Percentiles rank a stretch among this genome's conserved stretches.
Evolutionary conservation across 2,888 invertebrate species (phyloP).

Genomic region (Scrobipalpa atriplicella): DNA sequence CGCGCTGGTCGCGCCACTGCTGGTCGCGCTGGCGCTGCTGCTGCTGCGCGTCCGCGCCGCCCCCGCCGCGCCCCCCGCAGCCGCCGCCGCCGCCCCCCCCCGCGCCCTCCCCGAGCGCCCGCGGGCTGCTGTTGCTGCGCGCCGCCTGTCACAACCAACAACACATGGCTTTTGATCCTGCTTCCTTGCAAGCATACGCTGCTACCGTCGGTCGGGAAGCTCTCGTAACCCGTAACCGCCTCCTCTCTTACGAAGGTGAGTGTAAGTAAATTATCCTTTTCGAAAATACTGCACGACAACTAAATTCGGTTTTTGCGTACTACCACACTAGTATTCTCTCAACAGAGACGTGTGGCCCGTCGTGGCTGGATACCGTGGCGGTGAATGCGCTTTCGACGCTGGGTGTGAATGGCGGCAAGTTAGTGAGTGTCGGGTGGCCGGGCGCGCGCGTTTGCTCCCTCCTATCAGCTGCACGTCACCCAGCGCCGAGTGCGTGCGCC

Average conservation of each 20-base stretch:
- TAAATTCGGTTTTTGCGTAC: background rate
- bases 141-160: conserved; percentile 15
- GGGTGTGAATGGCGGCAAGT: conserved; percentile 45
- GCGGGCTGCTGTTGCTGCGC: conserved; percentile 19
- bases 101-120: conserved; percentile 24
- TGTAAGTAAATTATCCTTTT: background rate
- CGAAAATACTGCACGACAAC: background rate
- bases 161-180: conserved; percentile 35
- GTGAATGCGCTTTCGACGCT: conserved; percentile 51
- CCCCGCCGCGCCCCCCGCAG: background rate
- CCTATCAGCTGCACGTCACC: conserved; percentile 45
- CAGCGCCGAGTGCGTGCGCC: conserved; percentile 43
- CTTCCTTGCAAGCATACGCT: conserved; percentile 26
- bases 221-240: conserved; percentile 19
- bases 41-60: background rate
- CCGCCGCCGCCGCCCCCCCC: conserved; percentile 25
- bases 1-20: conserved; percentile 28
- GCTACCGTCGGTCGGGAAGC: conserved; percentile 36
- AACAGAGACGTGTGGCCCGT: conserved; percentile 62
- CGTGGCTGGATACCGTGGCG: conserved; percentile 49
- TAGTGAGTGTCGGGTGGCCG: conserved; percentile 48
- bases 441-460: conserved; percentile 50
- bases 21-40: conserved; percentile 1
- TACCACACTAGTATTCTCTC: background rate
- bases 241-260: conserved; percentile 32